A percentile compares a stretch with the other conserved stretches of the same genome.
These are phyloP conservation scores for Athrips mouffetella DNA, from an alignment of 2,888 invertebrate species.

Conservation along the genomic window DNA sequence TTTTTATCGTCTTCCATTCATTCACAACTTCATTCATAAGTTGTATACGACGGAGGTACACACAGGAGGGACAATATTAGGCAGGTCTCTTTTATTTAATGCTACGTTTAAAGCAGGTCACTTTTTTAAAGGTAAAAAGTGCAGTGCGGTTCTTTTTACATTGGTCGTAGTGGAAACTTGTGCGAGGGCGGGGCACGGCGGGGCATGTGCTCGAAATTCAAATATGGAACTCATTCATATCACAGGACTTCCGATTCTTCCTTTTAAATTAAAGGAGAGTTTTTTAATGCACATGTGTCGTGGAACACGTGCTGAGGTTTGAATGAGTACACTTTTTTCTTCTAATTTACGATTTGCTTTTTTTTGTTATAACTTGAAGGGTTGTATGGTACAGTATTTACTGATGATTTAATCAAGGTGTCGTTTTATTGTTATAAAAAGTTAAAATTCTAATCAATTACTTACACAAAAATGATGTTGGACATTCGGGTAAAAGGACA, in stretches of 20 bases:
- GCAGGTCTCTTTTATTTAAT: conserved; percentile 21
- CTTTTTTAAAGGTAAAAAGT: conserved; percentile 1
- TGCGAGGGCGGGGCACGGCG: conserved; percentile 40
- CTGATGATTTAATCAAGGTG: no score
- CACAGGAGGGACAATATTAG: conserved; percentile 19
- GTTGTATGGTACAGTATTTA: no score
- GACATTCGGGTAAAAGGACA: no score
- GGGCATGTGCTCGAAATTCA: conserved; percentile 40
- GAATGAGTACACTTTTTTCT: conserved; percentile 45
- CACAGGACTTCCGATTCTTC: conserved; percentile 56
- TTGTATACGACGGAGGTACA: conserved; percentile 16
- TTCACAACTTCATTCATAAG: conserved; percentile 28
- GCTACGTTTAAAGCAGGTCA: background rate
- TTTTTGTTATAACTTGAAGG: conserved; percentile 15
- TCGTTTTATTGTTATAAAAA: no score
- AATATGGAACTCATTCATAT: conserved; percentile 46
- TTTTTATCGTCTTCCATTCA: conserved; percentile 22
- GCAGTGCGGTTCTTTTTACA: conserved; percentile 22
- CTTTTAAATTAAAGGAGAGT: conserved; percentile 42
- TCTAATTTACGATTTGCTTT: conserved; percentile 36
- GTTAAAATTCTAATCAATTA: no score
- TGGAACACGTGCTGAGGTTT: conserved; percentile 48
- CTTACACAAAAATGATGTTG: no score
- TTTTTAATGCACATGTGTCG: conserved; percentile 48
- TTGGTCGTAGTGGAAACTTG: conserved; percentile 29